Base-by-base conservation (phyloP, 2,888 invertebrate genomes). In the Diogma glabrata region DNA sequence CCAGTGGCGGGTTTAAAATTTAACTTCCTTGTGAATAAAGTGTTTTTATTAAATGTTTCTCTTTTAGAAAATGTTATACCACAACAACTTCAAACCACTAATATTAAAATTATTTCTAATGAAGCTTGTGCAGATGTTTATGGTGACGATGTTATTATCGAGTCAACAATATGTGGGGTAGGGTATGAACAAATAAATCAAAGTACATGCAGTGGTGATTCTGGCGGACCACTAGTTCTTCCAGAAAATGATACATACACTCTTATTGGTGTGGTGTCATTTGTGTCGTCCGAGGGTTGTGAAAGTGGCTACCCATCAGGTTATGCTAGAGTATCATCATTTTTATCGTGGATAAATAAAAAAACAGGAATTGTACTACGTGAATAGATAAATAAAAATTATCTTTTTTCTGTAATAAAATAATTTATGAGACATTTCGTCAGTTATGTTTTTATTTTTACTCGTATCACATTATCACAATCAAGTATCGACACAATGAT, bases 201-300 rank as follows among this genome's bases (percentile, higher is more conserved):
- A 7, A 43, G 23, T 43, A 22, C 23, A 7, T 43, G 43, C 12
- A 22, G 23, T 43, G 43, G 43, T n/a, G 43, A 43, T 43, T 43
- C 43, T 3, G 43, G 43, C 14, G 43, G 43, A n/a, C 43, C 43
- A 4, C 23, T 43, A 23, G 43, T 43, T n/a, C 20, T 12, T 3
- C 22, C 20, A 19, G 4, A n/a, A 12, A 43, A 43, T 43, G 22
- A 14, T n/a, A 9, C 2, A n/a, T 20, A 22, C 23, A n/a, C 14
- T 6, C 43, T 22, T 22, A 43, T 43, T 22, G 43, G 43, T 3
- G 9, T 43, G 20, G 43, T 43, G 8, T 43, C 43, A 7, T 43
- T 43, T 22, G 43, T 43, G 3, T 43, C 43, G 3, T 20, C n/a
- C 7, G 22, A 20, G 7, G 43, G 43, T 22, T 43, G 43, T 22